Base-by-base conservation (phyloP, 2,888 invertebrate genomes). In the Notodonta dromedarius region DNA sequence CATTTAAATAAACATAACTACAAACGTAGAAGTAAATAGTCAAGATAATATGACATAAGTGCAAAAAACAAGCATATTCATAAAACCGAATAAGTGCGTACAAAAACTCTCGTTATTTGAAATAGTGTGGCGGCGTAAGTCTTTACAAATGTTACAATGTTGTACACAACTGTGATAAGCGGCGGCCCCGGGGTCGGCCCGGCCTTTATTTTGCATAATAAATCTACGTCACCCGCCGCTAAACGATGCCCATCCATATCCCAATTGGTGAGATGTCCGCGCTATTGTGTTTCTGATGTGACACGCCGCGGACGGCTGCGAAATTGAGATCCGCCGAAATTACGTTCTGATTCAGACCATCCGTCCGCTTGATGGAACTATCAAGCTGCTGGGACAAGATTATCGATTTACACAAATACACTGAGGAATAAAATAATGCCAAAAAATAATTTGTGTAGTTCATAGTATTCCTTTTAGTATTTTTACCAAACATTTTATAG, bases 161-260 rank as follows among this genome's bases (percentile, higher is more conserved):
- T 46, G 52, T 57, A 54, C 56, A 44, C 51, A 59, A 40, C 46
- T 16, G 7, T 63, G 63, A 71, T 65, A 67, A 63, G 57, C 16
- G 50, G 50, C 9, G 58, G 55, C 54, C 62, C 40, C 59, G 61
- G 56, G 54, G 53, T 59, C 56, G 65, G 57, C 56, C 55, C 56
- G 46, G 61, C 73, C 74, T 76, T 77, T 77, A 78, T 79, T 83
- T 79, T 77, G 70, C 76, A 81, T 81, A 83, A 82, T 83, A 83
- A 80, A 83, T 83, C 82, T 81, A 78, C 70, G 78, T 77, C 78
- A 66, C 61, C 60, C 62, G 61, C 56, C 66, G 60, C 58, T 65
- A 58, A 44, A 61, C 65, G 61, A 60, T 66, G 60, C 46, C 70
- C 66, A 63, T 71, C 69, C 60, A 70, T 71, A 75, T 69, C 67